Evolutionary conservation across 2,797 vertebrate genomes (phyloP).

Genomic region (Protosalanx chinensis): DNA sequence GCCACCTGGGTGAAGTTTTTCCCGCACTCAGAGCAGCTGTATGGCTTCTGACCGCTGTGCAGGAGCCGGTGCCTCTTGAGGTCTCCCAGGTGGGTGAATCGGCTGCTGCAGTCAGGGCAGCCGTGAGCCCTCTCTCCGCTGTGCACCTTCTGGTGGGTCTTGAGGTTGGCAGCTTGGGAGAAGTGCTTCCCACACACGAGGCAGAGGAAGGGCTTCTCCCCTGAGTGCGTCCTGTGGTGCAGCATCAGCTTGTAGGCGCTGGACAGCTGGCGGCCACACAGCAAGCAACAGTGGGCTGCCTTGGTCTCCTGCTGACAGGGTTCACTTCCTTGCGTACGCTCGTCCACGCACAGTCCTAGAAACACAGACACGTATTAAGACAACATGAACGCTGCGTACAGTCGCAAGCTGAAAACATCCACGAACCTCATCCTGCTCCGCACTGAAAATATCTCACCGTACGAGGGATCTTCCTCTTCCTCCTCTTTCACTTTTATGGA

Average conservation of each 20-base stretch:
- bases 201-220: conserved; percentile 56
- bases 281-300: conserved; percentile 22
- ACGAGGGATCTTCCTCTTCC: background rate
- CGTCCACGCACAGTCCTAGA: background rate
- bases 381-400: no score
- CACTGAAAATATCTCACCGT: background rate
- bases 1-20: conserved; percentile 13
- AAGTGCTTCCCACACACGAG: conserved; percentile 56
- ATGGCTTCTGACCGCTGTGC: conserved; percentile 10
- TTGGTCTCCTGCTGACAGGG: background rate
- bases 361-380: background rate
- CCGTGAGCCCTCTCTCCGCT: conserved; percentile 17
- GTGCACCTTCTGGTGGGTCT: conserved; percentile 46
- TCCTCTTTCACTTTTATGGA: background rate
- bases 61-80: conserved; percentile 16
- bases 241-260: conserved; percentile 47
- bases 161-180: conserved; percentile 46
- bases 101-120: conserved; percentile 48
- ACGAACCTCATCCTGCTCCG: background rate
- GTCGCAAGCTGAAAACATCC: background rate
- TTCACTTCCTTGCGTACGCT: background rate
- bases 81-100: conserved; percentile 15
- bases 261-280: conserved; percentile 50
- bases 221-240: conserved; percentile 56
- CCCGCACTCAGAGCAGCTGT: conserved; percentile 13